These are phyloP conservation scores for Gambusia yucatana DNA, from an alignment of 2,797 vertebrate genomes.

Conservation along the genomic window DNA sequence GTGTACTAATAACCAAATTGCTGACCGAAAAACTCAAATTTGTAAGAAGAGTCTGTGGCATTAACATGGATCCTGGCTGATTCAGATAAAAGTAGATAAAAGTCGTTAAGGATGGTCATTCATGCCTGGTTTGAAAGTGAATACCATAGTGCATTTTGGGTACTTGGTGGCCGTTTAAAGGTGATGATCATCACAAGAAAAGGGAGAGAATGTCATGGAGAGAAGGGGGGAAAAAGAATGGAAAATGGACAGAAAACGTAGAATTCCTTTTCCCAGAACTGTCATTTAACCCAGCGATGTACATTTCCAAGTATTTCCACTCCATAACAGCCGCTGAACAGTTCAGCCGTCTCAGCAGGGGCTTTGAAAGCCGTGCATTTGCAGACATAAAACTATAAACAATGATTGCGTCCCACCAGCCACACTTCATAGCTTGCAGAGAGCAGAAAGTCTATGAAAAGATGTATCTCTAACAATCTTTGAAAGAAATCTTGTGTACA, in stretches of 20 bases:
- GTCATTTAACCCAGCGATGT: background rate
- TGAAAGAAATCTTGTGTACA: background rate
- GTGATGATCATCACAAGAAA: background rate
- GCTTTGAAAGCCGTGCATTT: background rate
- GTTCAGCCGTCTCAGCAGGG: background rate
- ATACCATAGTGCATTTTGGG: background rate
- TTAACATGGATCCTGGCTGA: background rate
- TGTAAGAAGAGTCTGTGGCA: background rate
- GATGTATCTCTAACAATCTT: background rate
- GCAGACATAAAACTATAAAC: background rate
- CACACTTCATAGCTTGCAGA: background rate
- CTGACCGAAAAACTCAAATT: constrained; percentile 44
- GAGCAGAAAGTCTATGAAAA: background rate
- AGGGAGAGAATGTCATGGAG: background rate
- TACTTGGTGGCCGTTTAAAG: background rate
- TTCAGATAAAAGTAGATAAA: background rate
- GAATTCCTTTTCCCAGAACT: background rate
- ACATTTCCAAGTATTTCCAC: background rate
- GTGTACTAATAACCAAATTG: constrained; percentile 62
- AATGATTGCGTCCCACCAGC: background rate
- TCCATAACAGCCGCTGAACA: background rate
- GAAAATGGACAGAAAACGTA: background rate
- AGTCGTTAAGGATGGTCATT: background rate
- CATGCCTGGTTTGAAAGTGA: background rate
- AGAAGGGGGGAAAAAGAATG: no score